Evolutionary conservation across 1,140 invertebrate species (phyloP).

Genomic region (Drosophila funebris): DNA sequence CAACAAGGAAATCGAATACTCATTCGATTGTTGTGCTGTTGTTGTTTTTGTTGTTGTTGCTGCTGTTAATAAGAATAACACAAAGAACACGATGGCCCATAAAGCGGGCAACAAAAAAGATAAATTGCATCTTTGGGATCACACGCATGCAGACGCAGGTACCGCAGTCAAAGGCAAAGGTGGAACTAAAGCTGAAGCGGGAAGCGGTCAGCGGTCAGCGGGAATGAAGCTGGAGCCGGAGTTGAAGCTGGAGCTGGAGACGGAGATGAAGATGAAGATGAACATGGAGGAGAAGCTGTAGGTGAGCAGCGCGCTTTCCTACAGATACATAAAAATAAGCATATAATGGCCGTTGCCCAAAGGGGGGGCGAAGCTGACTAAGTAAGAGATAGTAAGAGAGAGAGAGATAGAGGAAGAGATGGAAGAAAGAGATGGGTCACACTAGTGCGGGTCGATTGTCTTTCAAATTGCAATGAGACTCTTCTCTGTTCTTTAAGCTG

Average conservation of each 20-base stretch:
- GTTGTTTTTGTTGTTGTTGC: constrained; percentile 31
- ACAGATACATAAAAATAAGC: constrained; percentile 64
- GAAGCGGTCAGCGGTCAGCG: background rate
- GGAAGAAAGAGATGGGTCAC: background rate
- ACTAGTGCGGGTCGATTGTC: constrained; percentile 8
- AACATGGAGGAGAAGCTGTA: constrained; percentile 4
- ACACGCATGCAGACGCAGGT: constrained; percentile 60
- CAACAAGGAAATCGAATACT: constrained; percentile 59
- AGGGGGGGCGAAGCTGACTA: background rate
- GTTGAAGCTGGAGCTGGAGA: constrained; percentile 3
- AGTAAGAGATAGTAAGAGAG: background rate
- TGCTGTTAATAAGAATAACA: constrained; percentile 64
- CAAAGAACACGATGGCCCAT: constrained; percentile 74
- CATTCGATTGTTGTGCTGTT: constrained; percentile 14
- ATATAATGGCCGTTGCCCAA: constrained; percentile 59
- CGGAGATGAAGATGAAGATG: background rate
- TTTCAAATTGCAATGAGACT: constrained; percentile 48
- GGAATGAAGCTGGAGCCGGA: background rate
- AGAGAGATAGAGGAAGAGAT: background rate
- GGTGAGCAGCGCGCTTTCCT: background rate
- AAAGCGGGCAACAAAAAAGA: constrained; percentile 81
- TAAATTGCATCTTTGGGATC: constrained; percentile 80
- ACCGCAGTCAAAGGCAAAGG: constrained; percentile 8
- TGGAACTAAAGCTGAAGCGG: background rate
- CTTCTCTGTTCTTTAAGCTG: background rate